Percentiles rank a stretch among this genome's conserved stretches.
phyloP scores from a whole-genome alignment of 1,140 invertebrate species.

The Camponotus pennsylvanicus region DNA sequence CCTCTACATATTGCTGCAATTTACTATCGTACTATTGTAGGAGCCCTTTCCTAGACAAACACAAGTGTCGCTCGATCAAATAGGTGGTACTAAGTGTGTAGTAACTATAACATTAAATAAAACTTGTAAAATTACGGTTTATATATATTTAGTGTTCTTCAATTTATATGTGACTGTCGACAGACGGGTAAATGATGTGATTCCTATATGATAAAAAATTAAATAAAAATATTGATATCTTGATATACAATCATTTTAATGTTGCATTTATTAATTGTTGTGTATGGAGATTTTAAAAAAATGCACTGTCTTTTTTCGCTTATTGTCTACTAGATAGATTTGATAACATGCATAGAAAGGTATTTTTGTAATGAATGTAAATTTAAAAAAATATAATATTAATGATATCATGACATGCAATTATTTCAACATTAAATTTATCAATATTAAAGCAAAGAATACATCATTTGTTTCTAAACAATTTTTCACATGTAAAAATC shows the following conservation, averaged over 20 bases:
- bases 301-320: background rate
- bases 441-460: background rate
- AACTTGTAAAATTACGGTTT: conserved; percentile 77
- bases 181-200: background rate
- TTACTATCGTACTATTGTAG: conserved; percentile 79
- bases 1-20: conserved; percentile 69
- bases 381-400: too few relatives aligned
- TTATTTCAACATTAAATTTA: conserved; percentile 27
- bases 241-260: conserved; percentile 21
- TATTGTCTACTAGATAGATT: background rate
- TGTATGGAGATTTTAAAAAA: background rate
- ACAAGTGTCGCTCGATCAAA: conserved; percentile 71
- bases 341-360: too few relatives aligned
- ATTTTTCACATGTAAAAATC: background rate
- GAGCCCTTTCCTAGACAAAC: conserved; percentile 67
- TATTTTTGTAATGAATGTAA: too few relatives aligned
- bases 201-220: conserved; percentile 14
- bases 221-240: background rate
- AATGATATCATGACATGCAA: background rate
- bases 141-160: conserved; percentile 64
- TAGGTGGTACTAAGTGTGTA: conserved; percentile 72
- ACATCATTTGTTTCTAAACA: background rate
- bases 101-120: conserved; percentile 76
- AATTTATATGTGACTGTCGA: conserved; percentile 33
- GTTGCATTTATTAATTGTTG: background rate